These are phyloP conservation scores for Dicyrtomina minuta DNA, from an alignment of 2,888 invertebrate species.

Conservation along the genomic window DNA sequence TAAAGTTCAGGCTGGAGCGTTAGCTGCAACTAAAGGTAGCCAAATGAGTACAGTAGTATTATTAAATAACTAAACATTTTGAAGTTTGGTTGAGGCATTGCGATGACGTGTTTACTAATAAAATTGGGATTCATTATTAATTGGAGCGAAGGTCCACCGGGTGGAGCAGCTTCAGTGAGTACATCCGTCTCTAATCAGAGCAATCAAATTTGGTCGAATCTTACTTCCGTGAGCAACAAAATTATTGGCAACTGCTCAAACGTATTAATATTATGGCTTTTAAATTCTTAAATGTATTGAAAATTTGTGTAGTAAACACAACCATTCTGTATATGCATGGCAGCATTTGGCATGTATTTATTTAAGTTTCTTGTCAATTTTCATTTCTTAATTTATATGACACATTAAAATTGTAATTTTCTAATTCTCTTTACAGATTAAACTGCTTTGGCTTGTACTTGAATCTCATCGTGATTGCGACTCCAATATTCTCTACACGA, in stretches of 20 bases:
- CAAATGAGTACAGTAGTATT: too few species aligned
- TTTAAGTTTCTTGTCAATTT: neutral
- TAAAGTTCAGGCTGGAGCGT: conserved; percentile 5
- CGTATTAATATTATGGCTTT: too few species aligned
- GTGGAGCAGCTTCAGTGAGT: conserved; percentile 23
- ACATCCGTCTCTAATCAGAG: conserved; percentile 21
- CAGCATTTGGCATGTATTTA: neutral
- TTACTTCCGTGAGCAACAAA: conserved; percentile 62
- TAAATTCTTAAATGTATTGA: too few species aligned
- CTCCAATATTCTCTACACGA: conserved; percentile 17
- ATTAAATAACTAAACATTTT: too few species aligned
- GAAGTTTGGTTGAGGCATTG: too few species aligned
- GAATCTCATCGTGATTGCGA: conserved; percentile 19
- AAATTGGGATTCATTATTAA: too few species aligned
- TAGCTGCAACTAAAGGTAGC: conserved; percentile 14
- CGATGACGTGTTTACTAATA: too few species aligned
- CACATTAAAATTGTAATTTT: too few species aligned
- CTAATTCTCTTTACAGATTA: conserved; percentile 3
- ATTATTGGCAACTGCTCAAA: conserved; percentile 25
- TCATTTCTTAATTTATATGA: too few species aligned
- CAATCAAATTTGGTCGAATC: conserved; percentile 73
- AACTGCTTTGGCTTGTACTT: conserved; percentile 27
- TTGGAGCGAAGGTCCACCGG: conserved; percentile 12
- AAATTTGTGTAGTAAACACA: too few species aligned
- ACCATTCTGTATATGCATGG: too few species aligned